Conservation (phyloP, 2,113 vertebrate species). For the Furnarius figulus region DNA sequence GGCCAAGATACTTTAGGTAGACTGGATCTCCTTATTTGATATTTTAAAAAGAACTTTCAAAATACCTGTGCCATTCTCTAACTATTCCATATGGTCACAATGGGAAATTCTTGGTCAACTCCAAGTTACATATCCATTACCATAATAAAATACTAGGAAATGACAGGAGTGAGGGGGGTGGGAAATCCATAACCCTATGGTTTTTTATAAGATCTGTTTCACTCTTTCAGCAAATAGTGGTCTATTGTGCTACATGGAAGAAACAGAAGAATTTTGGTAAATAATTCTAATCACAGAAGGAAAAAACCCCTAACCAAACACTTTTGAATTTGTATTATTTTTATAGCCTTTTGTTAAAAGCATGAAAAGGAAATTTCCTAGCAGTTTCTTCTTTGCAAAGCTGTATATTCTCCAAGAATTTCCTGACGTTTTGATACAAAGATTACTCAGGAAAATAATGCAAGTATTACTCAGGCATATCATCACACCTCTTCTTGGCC, state of each 20-base stretch:
- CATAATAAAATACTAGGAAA: neutral
- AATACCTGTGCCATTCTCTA: neutral
- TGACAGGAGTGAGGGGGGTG: too few relatives aligned
- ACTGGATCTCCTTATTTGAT: neutral
- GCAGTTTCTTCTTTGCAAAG: neutral
- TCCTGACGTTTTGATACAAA: neutral
- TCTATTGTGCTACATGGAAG: neutral
- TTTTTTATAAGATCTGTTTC: neutral
- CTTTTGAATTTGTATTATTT: neutral
- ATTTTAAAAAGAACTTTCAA: neutral
- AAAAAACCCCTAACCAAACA: rapidly evolving
- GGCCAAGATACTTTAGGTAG: neutral
- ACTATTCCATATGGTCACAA: neutral
- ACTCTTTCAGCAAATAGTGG: neutral
- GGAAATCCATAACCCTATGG: too few relatives aligned
- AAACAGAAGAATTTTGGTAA: neutral
- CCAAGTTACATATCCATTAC: neutral
- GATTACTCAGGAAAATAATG: neutral
- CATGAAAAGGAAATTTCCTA: neutral
- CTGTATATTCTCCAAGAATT: neutral
- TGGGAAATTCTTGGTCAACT: neutral
- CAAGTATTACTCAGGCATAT: neutral
- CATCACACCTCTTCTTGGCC: neutral
- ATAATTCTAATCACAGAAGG: neutral
- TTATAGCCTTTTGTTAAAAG: neutral